Evolutionary conservation across 2,797 vertebrate genomes (phyloP), one percentile per base, ranked within the genome.

Genomic region (Peromyscus aztecus): DNA sequence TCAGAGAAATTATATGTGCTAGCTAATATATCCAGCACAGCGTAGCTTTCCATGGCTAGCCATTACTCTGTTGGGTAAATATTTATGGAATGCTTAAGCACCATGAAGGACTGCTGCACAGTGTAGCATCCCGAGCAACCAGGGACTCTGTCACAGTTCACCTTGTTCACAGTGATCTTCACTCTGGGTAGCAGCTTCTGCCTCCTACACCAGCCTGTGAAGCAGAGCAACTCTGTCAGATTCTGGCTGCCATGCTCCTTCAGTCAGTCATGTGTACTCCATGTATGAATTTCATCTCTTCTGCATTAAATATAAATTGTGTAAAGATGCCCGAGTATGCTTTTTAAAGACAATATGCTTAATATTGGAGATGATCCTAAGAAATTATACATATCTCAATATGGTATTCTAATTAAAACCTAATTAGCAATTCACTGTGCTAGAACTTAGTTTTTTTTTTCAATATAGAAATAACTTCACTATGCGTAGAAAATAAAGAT

Each of bases 361-460:
- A 94, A 94, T 97, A 96, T 43, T 95, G 96, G 95, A 96, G 82
- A 92, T 81, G 86, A 93, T 97, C 86, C 91, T 95, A 94, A 95
- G 91, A 96, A 97, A 94, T 80, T 89, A 29, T 24, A 89, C 52
- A 88, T 95, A 95, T 95, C 94, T 96, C 95, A 97, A 88, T 95
- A 97, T 97, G 97, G 76, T 90, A 91, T 97, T 97, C 95, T 96
- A 97, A 97, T 98, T 97, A 97, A 98, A 97, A 96, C 55, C 63
- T 94, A 94, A 96, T 97, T 97, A 97, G 86, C 90, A 95, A 96
- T 97, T 95, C 90, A 94, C 82, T 94, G 73, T 97, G 90, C 71
- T 96, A 49, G 89, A 97, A 97, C 78, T 94, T 95, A 57, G 67
- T 87, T 96, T 97, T 92, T 94, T 94, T 95, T 94, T 97, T 95